These are phyloP conservation scores for Hemiprocne comata DNA, from an alignment of 2,113 vertebrate species.

Conservation along the genomic window DNA sequence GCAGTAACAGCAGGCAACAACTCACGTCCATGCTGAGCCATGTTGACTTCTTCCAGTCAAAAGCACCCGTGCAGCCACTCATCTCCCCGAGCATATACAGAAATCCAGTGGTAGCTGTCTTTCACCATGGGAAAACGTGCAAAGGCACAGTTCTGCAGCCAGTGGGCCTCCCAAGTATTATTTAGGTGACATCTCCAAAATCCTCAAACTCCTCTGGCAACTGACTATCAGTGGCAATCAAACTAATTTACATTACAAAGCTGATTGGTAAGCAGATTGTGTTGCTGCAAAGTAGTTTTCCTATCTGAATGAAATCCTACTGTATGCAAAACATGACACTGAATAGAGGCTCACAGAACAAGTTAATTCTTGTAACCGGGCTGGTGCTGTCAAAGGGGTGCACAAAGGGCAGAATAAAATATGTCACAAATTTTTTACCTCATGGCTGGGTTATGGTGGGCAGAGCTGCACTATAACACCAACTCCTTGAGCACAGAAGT, in stretches of 20 bases:
- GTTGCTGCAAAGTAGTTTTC: not conserved
- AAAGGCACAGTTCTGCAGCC: not conserved
- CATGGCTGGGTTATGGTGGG: not conserved
- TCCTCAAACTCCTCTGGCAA: not conserved
- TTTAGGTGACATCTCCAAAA: not conserved
- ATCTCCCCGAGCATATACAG: not conserved
- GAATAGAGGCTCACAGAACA: not conserved
- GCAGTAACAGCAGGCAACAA: not conserved
- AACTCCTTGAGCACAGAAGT: not conserved
- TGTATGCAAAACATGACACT: not conserved
- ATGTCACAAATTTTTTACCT: not conserved
- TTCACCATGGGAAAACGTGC: not conserved
- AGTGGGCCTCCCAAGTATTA: not conserved
- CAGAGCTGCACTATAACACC: not conserved
- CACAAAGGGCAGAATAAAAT: constrained; percentile 13
- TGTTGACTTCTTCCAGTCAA: not conserved
- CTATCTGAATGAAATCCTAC: not conserved
- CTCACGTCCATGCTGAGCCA: not conserved
- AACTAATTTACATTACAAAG: not conserved
- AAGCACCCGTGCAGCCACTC: not conserved
- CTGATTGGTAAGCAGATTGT: constrained; percentile 18
- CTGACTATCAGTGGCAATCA: not conserved
- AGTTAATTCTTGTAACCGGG: not conserved
- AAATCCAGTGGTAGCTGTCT: not conserved
- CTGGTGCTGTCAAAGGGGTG: constrained; percentile 25